phyloP scores from a whole-genome alignment of 2,113 vertebrate species.

The Paradoxurus hermaphroditus region DNA sequence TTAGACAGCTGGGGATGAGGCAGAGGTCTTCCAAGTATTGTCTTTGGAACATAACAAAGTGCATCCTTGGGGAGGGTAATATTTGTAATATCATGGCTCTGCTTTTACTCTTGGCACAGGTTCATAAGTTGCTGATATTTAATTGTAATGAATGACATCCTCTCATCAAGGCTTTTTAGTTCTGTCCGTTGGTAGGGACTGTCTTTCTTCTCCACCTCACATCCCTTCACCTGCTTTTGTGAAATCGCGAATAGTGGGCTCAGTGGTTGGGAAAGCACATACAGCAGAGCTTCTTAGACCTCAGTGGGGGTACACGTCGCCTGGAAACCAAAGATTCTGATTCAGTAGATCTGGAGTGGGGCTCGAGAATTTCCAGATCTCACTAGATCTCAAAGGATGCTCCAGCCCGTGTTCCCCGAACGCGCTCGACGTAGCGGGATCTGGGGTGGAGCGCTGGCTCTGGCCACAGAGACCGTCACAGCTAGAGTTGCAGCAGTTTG shows the following conservation, averaged over 20 bases:
- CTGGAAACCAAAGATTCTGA: not conserved
- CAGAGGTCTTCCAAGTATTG: not conserved
- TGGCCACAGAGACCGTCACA: conserved; percentile 23
- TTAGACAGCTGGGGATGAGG: not conserved
- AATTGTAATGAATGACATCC: not conserved
- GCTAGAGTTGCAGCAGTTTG: conserved; percentile 15
- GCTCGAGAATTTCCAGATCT: not conserved
- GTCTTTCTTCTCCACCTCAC: not conserved
- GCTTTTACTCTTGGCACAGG: not conserved
- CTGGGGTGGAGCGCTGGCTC: not conserved
- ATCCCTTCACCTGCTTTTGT: not conserved
- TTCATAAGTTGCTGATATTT: not conserved
- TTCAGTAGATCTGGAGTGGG: not conserved
- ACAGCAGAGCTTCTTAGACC: not conserved
- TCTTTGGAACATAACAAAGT: not conserved
- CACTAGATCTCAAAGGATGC: not conserved
- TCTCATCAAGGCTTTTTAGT: not conserved
- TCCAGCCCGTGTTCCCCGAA: not conserved
- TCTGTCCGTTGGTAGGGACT: not conserved
- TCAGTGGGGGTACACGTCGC: not conserved
- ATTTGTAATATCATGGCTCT: not conserved
- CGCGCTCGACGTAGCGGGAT: not conserved
- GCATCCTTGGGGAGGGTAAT: not conserved
- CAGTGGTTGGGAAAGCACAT: not conserved
- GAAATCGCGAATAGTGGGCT: not conserved